Base-by-base conservation (phyloP, 2,113 vertebrate genomes). In the Trogon surrucura region DNA sequence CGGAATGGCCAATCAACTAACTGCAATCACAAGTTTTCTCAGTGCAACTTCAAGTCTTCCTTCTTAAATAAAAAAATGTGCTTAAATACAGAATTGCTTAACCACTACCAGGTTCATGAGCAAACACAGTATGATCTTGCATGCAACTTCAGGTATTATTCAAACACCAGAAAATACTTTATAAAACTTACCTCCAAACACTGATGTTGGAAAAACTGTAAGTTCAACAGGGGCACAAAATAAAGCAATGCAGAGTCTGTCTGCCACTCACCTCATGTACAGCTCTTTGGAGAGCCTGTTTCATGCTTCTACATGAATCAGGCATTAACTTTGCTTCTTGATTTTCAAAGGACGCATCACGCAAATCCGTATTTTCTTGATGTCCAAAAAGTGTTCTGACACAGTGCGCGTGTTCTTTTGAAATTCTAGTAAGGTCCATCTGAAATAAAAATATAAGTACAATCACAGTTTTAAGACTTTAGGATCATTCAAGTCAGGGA, bases 361-460 rank as follows among this genome's bases (percentile, higher is more conserved):
- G 97, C 56, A 98, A 92, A 87, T 97, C 97, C 80, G 88, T 19
- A 16, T 90, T 97, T 93, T 98, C 97, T 13, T 95, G 97, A 50
- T 97, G 96, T 80, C 96, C 97, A 93, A 98, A 95, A 92, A 98
- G 97, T 65, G 97, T 97, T 71, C 97, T 97, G 84, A 98, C 97
- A 94, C 98, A 98, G 67, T 97, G 96, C 41, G 96, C 93, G 0
- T 98, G 96, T 47, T 98, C 98, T 95, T 98, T 98, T 50, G 98
- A 98, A 96, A 98, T 97, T 93, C 98, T 98, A 41, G 97, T 97
- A 89, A 97, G 97, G 71, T 98, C 98, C 98, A 98, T 98, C 98
- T 98, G 92, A 92, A 95, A 93, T 11, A 93, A 78, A 73, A 48
- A 41, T 38, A 60, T 12, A 80, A 96, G 56, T 27, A 88, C 21